Conservation (phyloP, 2,888 invertebrate species). For the Tromatobia lineatoria region DNA sequence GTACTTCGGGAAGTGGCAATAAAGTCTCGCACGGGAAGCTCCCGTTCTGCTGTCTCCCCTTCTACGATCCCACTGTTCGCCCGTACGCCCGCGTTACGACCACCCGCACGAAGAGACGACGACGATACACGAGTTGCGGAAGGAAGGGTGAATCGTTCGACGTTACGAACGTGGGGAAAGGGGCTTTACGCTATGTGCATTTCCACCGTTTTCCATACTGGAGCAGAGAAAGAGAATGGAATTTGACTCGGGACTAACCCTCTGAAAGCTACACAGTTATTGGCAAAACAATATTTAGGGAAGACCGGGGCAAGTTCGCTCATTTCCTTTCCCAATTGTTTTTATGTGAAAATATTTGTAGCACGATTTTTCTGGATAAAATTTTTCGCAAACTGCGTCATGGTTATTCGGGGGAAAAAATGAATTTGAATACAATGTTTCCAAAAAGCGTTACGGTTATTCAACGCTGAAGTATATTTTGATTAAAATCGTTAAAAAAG, state of each 20-base stretch:
- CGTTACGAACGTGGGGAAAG: slow-evolving; percentile 17
- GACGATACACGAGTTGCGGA: slow-evolving; percentile 66
- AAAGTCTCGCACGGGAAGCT: slow-evolving; percentile 64
- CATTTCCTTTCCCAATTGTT: too few relatives aligned
- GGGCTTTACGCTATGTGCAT: slow-evolving; percentile 41
- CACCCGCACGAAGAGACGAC: slow-evolving; percentile 45
- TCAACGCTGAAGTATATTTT: too few relatives aligned
- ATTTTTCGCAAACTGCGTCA: too few relatives aligned
- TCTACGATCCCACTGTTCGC: slow-evolving; percentile 48
- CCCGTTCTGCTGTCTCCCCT: slow-evolving; percentile 51
- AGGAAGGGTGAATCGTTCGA: slow-evolving; percentile 63
- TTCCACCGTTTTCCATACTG: slow-evolving; percentile 48
- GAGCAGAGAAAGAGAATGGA: slow-evolving; percentile 43
- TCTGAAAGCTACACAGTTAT: slow-evolving; percentile 14
- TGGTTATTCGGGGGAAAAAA: too few relatives aligned
- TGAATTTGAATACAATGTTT: too few relatives aligned
- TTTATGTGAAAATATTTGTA: too few relatives aligned
- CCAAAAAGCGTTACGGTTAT: too few relatives aligned
- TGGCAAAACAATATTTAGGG: neutral
- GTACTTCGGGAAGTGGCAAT: slow-evolving; percentile 71
- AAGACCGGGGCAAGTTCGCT: too few relatives aligned
- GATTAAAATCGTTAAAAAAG: too few relatives aligned
- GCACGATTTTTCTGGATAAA: too few relatives aligned
- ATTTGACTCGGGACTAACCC: slow-evolving; percentile 10
- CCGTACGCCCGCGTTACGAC: slow-evolving; percentile 51